phyloP scores from a whole-genome alignment of 2,888 invertebrate genomes.

The Himalopsyche tibetana region DNA sequence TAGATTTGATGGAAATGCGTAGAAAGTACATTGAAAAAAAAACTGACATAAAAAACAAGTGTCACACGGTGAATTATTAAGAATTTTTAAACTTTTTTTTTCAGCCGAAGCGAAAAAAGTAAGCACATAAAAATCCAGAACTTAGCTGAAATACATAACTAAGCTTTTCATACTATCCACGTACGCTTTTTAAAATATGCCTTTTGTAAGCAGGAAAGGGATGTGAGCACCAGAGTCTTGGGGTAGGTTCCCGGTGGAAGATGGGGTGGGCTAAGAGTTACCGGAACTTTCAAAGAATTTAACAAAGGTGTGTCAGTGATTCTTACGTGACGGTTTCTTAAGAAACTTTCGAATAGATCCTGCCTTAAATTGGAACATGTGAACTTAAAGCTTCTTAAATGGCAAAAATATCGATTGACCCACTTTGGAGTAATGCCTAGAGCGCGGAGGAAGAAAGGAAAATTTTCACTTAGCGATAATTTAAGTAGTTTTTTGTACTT shows the following conservation, averaged over 20 bases:
- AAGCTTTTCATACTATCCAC: slow-evolving; percentile 17
- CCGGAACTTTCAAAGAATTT: slow-evolving; percentile 23
- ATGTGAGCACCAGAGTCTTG: slow-evolving; percentile 15
- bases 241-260: slow-evolving; percentile 4
- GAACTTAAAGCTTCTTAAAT: slow-evolving; percentile 42
- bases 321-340: slow-evolving; percentile 31
- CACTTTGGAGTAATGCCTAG: slow-evolving; percentile 23
- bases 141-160: slow-evolving; percentile 1
- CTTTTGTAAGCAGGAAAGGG: slow-evolving; percentile 6
- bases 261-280: too few relatives aligned
- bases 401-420: slow-evolving; percentile 36
- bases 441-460: background rate
- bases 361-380: slow-evolving; percentile 37
- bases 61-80: background rate
- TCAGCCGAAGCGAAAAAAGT: background rate
- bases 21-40: background rate
- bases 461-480: background rate
- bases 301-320: slow-evolving; percentile 39
- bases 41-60: slow-evolving; percentile 3
- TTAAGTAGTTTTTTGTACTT: background rate
- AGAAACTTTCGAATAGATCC: slow-evolving; percentile 36
- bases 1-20: background rate
- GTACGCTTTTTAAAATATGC: slow-evolving; percentile 26
- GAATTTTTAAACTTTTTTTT: background rate
- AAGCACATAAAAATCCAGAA: slow-evolving; percentile 15